Evolutionary conservation across 2,797 vertebrate genomes (phyloP).

Genomic region (Neosalanx taihuensis): DNA sequence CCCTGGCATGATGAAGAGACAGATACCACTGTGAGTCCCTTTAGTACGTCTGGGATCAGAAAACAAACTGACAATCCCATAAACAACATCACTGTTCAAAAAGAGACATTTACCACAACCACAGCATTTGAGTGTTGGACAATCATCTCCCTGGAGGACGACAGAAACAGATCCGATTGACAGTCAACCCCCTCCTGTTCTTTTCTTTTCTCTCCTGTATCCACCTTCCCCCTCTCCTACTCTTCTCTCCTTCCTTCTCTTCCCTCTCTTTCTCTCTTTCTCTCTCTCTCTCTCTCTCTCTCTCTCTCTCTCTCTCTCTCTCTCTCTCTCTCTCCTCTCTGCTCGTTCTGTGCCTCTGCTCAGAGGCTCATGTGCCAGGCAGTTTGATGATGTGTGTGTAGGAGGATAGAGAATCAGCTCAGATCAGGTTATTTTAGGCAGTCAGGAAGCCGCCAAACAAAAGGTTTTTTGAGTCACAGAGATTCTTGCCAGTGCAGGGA

Average conservation of each 20-base stretch:
- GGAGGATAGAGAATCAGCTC: slow-evolving; percentile 62
- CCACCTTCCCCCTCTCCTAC: not conserved
- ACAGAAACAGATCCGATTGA: not conserved
- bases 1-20: too few relatives aligned
- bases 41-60: not conserved
- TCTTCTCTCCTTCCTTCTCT: not conserved
- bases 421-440: slow-evolving; percentile 73
- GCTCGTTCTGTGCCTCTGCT: not conserved
- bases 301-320: not conserved
- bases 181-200: not conserved
- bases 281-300: not conserved
- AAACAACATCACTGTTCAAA: too few relatives aligned
- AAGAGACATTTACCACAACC: too few relatives aligned
- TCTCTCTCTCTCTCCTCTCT: not conserved
- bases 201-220: not conserved
- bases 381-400: slow-evolving; percentile 46
- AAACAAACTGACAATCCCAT: too few relatives aligned
- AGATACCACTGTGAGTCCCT: not conserved
- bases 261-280: too few relatives aligned
- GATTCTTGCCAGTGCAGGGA: slow-evolving; percentile 22
- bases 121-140: not conserved
- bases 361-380: slow-evolving; percentile 30
- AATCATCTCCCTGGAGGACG: not conserved
- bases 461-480: slow-evolving; percentile 69
- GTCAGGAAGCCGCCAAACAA: slow-evolving; percentile 67